phyloP scores from a whole-genome alignment of 1,140 invertebrate species.

The Drosophila orena region DNA sequence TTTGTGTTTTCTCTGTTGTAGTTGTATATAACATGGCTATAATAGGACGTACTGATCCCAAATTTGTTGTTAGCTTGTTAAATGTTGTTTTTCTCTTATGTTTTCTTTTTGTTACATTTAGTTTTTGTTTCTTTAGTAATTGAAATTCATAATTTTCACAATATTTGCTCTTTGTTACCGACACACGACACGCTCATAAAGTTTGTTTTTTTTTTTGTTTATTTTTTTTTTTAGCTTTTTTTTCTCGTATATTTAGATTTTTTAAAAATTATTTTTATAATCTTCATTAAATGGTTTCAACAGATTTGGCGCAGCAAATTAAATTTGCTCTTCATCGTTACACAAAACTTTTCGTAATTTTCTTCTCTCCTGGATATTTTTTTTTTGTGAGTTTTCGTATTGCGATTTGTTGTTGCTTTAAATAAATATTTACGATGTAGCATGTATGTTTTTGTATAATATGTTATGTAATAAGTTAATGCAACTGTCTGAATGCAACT shows the following conservation, averaged over 20 bases:
- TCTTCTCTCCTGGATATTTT: constrained; percentile 33
- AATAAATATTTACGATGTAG: constrained; percentile 70
- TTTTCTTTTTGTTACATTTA: constrained; percentile 39
- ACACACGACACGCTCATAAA: constrained; percentile 69
- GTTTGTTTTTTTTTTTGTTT: constrained; percentile 44
- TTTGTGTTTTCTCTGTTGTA: constrained; percentile 58
- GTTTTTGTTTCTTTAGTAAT: constrained; percentile 64
- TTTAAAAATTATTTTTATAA: constrained; percentile 80
- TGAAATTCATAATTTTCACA: constrained; percentile 83
- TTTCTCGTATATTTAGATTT: constrained; percentile 61
- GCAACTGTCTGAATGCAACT: constrained; percentile 70
- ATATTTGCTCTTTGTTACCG: constrained; percentile 82
- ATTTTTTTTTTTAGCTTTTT: constrained; percentile 29
- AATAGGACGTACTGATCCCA: constrained; percentile 83
- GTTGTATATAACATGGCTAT: constrained; percentile 82
- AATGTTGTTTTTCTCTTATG: constrained; percentile 37
- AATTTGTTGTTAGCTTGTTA: constrained; percentile 81
- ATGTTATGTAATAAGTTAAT: constrained; percentile 73
- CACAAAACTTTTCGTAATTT: constrained; percentile 65
- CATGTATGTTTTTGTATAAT: constrained; percentile 49
- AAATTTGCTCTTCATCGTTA: constrained; percentile 69
- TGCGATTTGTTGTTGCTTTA: constrained; percentile 36
- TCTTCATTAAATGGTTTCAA: constrained; percentile 82
- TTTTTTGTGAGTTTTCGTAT: constrained; percentile 19
- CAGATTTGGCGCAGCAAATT: constrained; percentile 82